Evolutionary conservation across 1,140 invertebrate genomes (phyloP), one percentile per base, ranked within the genome.

Genomic region (Paracyclopina nana): DNA sequence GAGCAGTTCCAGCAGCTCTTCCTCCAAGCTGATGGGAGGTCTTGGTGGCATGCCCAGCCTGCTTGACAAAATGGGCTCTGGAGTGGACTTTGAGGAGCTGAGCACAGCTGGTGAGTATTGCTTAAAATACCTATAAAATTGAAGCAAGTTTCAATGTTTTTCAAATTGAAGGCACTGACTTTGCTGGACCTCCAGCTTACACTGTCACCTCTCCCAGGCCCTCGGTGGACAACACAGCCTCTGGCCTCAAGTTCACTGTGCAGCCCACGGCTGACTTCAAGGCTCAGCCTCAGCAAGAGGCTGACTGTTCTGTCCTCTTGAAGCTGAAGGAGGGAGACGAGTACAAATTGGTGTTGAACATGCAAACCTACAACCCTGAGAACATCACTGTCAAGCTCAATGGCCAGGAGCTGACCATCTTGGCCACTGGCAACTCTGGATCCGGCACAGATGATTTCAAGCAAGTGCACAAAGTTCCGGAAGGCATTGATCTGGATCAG

Each of bases 371-470:
- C 30, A 22, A 34, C 2, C 50, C 50, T 12, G 50, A 52, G 12
- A 40, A 52, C 27, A 52, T 52, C 14, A 52, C 31, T 24, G 34
- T 52, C 2, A 52, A 52, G 40, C 50, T 52, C 8, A 52, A 52
- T 22, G 34, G 43, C 18, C 16, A 28, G 22, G 50, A 52, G 20
- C 40, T 52, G n/a, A 43, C 20, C 24, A 52, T 52, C 14, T 44
- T 20, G 12, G 50, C 50, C 29, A 11, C 11, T 8, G 34, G 43
- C 12, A 40, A 27, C 9, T 4, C 25, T n/a, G n/a, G n/a, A n/a
- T n/a, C n/a, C n/a, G n/a, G n/a, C n/a, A 48, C n/a, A n/a, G 50
- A 52, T 14, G 24, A 44, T 16, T 52, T 52, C 26, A 52, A 24
- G 22, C 50, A 52, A 27, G 27, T 28, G 24, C 50, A 52, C 43